Percentiles rank a stretch among this genome's conserved stretches.
Evolutionary conservation across 2,888 invertebrate genomes (phyloP).

Genomic region (Zele albiditarsus): DNA sequence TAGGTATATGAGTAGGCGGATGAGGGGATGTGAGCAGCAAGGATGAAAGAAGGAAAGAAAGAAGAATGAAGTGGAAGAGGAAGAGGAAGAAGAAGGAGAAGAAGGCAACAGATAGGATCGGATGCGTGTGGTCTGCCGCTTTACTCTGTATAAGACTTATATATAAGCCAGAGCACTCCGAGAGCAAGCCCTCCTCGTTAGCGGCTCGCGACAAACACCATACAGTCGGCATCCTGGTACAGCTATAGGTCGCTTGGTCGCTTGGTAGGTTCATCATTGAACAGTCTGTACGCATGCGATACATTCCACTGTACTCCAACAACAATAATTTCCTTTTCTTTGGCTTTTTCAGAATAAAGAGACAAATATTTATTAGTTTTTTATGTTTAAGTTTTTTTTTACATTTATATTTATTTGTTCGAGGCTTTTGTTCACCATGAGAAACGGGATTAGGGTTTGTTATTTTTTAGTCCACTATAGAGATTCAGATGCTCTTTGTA

Average conservation of each 20-base stretch:
- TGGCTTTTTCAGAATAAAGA: not conserved
- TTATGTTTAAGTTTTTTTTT: too few species aligned
- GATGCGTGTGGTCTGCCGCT: conserved; percentile 72
- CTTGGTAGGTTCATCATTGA: conserved; percentile 37
- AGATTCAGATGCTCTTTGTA: too few species aligned
- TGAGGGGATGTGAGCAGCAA: conserved; percentile 36
- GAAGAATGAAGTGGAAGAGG: conserved; percentile 51
- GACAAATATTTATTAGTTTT: too few species aligned
- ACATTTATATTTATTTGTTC: too few species aligned
- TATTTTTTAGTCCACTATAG: too few species aligned
- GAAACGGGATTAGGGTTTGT: too few species aligned
- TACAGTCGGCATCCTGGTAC: conserved; percentile 44
- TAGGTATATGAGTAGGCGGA: conserved; percentile 14
- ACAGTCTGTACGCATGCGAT: conserved; percentile 17
- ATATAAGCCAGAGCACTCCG: conserved; percentile 63
- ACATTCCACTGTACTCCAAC: not conserved
- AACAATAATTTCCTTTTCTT: not conserved
- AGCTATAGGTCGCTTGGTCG: conserved; percentile 26
- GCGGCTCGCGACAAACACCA: conserved; percentile 72
- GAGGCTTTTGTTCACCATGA: too few species aligned
- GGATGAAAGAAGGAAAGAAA: conserved; percentile 38
- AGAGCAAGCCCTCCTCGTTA: conserved; percentile 68
- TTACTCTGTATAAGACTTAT: conserved; percentile 72
- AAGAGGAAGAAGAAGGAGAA: conserved; percentile 51
- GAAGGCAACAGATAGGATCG: conserved; percentile 69